Percentiles rank a stretch among this genome's conserved stretches.
phyloP scores from a whole-genome alignment of 1,140 invertebrate genomes.

The Xylocopa sonorina region DNA sequence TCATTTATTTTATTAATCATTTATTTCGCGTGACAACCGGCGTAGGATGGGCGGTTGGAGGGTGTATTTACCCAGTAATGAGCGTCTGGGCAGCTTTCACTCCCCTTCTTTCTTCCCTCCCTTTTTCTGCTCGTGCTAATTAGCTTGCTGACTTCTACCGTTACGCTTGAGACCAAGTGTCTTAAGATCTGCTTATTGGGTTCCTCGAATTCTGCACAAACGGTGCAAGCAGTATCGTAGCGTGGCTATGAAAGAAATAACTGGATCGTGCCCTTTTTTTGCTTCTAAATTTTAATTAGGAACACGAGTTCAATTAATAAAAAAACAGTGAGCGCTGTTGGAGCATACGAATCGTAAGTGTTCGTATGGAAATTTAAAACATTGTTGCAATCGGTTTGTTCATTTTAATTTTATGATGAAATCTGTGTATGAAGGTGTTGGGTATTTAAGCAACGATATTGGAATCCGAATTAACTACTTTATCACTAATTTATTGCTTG shows the following conservation, averaged over 20 bases:
- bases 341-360: too few species aligned
- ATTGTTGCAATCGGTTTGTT: background rate
- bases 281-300: too few species aligned
- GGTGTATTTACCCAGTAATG: slow-evolving; percentile 11
- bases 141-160: slow-evolving; percentile 12
- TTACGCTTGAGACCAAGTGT: background rate
- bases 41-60: background rate
- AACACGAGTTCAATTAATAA: too few species aligned
- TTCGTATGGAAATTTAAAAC: background rate
- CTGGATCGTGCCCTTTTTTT: background rate
- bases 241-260: background rate
- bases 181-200: slow-evolving; percentile 30
- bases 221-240: background rate
- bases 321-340: too few species aligned
- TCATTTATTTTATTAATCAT: slow-evolving; percentile 39
- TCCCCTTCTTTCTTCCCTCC: too few species aligned
- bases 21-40: slow-evolving; percentile 13
- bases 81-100: slow-evolving; percentile 19
- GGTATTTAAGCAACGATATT: too few species aligned
- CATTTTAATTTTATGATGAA: too few species aligned
- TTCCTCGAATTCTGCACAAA: slow-evolving; percentile 4
- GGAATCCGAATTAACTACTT: too few species aligned
- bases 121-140: slow-evolving; percentile 27
- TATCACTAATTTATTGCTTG: too few species aligned
- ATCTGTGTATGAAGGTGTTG: too few species aligned